These are phyloP conservation scores for Campoplex capitator DNA, from an alignment of 2,888 invertebrate species.

Conservation along the genomic window DNA sequence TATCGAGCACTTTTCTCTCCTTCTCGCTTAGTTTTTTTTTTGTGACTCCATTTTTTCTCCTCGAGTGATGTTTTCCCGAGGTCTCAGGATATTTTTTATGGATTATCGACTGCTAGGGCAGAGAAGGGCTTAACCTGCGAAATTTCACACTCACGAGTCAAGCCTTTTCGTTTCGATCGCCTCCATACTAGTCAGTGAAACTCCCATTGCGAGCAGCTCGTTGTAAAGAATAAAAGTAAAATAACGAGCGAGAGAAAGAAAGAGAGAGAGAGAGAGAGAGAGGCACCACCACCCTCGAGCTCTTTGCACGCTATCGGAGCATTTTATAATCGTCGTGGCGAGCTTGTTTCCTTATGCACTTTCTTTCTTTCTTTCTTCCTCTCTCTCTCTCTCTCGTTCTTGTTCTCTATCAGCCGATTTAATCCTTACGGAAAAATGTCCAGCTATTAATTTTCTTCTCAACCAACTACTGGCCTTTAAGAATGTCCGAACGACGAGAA, in stretches of 20 bases:
- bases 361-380: slow-evolving; percentile 48
- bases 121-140: slow-evolving; percentile 6
- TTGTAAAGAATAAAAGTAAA: slow-evolving; percentile 25
- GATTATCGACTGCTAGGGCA: not conserved
- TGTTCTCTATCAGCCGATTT: slow-evolving; percentile 47
- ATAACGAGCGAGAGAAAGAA: slow-evolving; percentile 2
- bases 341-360: slow-evolving; percentile 58
- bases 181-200: not conserved
- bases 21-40: slow-evolving; percentile 39
- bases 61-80: slow-evolving; percentile 23
- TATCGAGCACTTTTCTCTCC: slow-evolving; percentile 73
- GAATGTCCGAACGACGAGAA: slow-evolving; percentile 63
- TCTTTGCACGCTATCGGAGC: slow-evolving; percentile 78
- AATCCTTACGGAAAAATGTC: slow-evolving; percentile 75
- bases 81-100: slow-evolving; percentile 7
- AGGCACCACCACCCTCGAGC: slow-evolving; percentile 65
- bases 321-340: slow-evolving; percentile 79
- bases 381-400: slow-evolving; percentile 30
- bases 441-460: slow-evolving; percentile 77
- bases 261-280: slow-evolving; percentile 15
- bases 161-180: too few relatives aligned
- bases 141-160: not conserved
- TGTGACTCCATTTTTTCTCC: slow-evolving; percentile 12
- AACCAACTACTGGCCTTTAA: slow-evolving; percentile 69
- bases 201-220: not conserved